Base-by-base conservation (phyloP, 2,113 vertebrate genomes). In the Catharus minimus region DNA sequence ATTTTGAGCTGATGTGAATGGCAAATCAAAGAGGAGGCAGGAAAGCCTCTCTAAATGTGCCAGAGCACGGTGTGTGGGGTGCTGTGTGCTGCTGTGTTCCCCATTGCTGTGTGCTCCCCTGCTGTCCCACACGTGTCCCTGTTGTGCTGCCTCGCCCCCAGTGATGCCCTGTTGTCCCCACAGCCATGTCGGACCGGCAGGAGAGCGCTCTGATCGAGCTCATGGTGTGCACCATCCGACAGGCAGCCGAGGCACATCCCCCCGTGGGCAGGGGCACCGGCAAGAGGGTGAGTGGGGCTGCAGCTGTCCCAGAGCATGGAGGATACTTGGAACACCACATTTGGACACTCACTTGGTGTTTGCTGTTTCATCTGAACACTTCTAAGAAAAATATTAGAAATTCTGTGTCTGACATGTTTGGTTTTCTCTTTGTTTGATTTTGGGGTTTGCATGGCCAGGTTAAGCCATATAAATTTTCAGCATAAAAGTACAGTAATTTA, bases 251-350 rank as follows among this genome's bases (percentile, higher is more conserved):
- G 97, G 99, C 99, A 8, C 99, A 99, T 88, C 99, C 99, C 30
- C 99, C 99, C 20, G 99, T 99, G 15, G 99, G 99, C 97, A 98
- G 99, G 94, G 99, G 99, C 94, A 99, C 99, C 4, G 99, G 99
- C 90, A 99, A 99, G 95, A 98, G 99, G 96, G 99, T 99, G 97
- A 95, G 97, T 97, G 71, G 20, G 43, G 8, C 78, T 78, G 49
- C 58, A 23, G 27, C 41, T 53, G 9, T 0, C 61, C 26, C 44
- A 22, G 9, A 5, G 61, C 53, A 24, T 2, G 22, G 17, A 1
- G 5, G 16, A 26, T 9, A 4, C 3, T 47, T 39, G 24, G 17
- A 7, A 8, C 56, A 22, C 30, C 47, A 26, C 39, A 1, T 56
- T 36, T 44, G 77, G 5, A 46, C 23, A 3, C 27, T 66, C 30